Evolutionary conservation across 2,888 invertebrate species (phyloP).

Genomic region (Tetramorium bicarinatum): DNA sequence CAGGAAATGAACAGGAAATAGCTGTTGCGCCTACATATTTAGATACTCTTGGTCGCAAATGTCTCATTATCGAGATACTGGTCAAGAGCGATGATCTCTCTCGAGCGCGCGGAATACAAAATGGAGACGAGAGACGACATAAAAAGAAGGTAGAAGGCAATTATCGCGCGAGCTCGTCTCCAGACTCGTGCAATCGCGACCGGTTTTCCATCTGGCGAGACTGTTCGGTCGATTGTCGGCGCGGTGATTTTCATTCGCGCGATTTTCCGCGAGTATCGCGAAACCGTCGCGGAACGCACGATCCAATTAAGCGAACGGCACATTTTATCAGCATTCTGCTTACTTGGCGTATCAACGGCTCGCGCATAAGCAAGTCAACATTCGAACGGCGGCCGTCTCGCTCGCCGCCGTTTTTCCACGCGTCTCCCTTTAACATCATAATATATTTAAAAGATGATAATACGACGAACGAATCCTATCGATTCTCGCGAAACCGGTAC

Average conservation of each 20-base stretch:
- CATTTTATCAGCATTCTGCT: conserved; percentile 27
- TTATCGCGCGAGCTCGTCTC: conserved; percentile 45
- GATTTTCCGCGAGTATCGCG: conserved; percentile 13
- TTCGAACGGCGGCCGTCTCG: neutral
- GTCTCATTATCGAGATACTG: conserved; percentile 36
- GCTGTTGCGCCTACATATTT: conserved; percentile 19
- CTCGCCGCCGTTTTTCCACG: neutral
- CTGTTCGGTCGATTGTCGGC: conserved; percentile 28
- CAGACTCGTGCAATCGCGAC: conserved; percentile 32
- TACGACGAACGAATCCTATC: conserved; percentile 70
- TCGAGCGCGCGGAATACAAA: conserved; percentile 30
- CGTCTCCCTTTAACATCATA: conserved; percentile 44
- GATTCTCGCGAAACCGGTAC: conserved; percentile 73
- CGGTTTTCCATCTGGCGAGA: conserved; percentile 45
- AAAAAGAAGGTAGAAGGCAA: conserved; percentile 25
- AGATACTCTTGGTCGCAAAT: conserved; percentile 22
- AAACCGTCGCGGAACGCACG: conserved; percentile 31
- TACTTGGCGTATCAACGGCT: neutral
- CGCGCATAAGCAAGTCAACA: neutral
- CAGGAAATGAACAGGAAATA: conserved; percentile 37
- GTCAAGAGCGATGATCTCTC: conserved; percentile 37
- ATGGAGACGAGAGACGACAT: conserved; percentile 26
- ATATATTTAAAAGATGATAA: conserved; percentile 72
- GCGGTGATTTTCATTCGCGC: conserved; percentile 32
- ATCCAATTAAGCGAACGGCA: conserved; percentile 36